Evolutionary conservation across 2,888 invertebrate species (phyloP).

Genomic region (Morpho helenor): DNA sequence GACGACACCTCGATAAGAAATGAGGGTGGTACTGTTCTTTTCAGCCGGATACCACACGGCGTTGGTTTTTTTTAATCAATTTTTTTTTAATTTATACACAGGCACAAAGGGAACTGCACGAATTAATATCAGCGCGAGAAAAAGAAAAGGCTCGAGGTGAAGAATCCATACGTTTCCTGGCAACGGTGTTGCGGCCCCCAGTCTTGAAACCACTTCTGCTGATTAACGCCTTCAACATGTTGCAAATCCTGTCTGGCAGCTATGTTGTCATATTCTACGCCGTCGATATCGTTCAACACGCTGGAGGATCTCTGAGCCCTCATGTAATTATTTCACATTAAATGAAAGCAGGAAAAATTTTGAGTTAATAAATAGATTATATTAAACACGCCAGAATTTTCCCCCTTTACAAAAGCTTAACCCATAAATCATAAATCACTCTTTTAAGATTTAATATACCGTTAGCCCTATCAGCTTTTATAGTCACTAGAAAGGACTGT

Average conservation of each 20-base stretch:
- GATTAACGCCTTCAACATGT: slow-evolving; percentile 84
- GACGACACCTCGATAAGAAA: too few relatives aligned
- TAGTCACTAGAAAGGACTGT: too few relatives aligned
- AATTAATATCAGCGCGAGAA: slow-evolving; percentile 79
- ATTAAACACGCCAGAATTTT: too few relatives aligned
- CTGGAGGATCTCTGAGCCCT: slow-evolving; percentile 66
- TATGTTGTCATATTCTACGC: slow-evolving; percentile 89
- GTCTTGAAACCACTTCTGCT: slow-evolving; percentile 86
- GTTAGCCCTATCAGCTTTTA: too few relatives aligned
- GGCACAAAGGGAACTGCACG: slow-evolving; percentile 82
- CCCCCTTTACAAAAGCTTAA: too few relatives aligned
- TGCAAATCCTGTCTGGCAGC: slow-evolving; percentile 87
- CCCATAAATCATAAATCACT: too few relatives aligned
- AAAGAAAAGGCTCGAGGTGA: slow-evolving; percentile 75
- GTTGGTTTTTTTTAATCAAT: too few relatives aligned
- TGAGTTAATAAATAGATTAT: too few relatives aligned
- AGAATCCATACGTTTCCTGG: slow-evolving; percentile 71
- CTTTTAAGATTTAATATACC: too few relatives aligned
- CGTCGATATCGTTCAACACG: slow-evolving; percentile 83
- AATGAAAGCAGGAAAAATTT: too few relatives aligned
- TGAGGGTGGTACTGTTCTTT: too few relatives aligned
- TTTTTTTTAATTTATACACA: slow-evolving; percentile 32
- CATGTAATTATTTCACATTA: slow-evolving; percentile 43
- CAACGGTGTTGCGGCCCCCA: slow-evolving; percentile 75
- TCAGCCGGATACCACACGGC: too few relatives aligned